Evolutionary conservation across 2,888 invertebrate genomes (phyloP), one percentile per base, ranked within the genome.

Genomic region (Ypsolopha scabrella): DNA sequence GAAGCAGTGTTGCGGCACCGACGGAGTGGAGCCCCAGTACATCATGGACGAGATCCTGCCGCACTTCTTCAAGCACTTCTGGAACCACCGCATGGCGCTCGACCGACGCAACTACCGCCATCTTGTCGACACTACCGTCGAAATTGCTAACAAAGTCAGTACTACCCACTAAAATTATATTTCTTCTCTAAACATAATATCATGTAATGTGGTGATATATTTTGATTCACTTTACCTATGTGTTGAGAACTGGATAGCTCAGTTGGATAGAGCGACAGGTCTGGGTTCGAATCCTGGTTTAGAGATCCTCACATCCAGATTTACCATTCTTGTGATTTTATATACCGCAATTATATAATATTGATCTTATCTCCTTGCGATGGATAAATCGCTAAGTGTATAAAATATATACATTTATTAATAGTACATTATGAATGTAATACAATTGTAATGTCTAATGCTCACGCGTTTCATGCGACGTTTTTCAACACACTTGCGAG

Each of bases 11-110:
- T 99, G 99, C 72, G 98, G 97, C 8, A 99, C 99, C 0, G 99
- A 99, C 76, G 99, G 99, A 92, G 99, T 99, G 50, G 99, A 99
- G 76, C 93, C 99, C 0, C 97, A 98, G 70, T 99, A 99, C 70
- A 99, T 99, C 60, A 98, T 99, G 85, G 98, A 99, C 65, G 99
- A 99, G 75, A 99, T 99, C 63, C 86, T 99, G 60, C 98, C 98
- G 0, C 97, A 98, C 67, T 99, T 98, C 83, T 99, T 99, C 87
- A 98, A 97, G 80, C 97, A 98, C 80, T 99, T 99, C 85, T 99
- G 99, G 99, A 99, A 99, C 75, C 99, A 99, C 73, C 91, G 99
- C 58, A 99, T 99, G 99, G 99, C 99, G 1, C 87, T 99, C 55
- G 99, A 99, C 79, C 90, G 99, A 50, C 90, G 99, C 55, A 99